Evolutionary conservation across 2,888 invertebrate species (phyloP), one percentile per base, ranked within the genome.

Genomic region (Lepidochrysops patricia): DNA sequence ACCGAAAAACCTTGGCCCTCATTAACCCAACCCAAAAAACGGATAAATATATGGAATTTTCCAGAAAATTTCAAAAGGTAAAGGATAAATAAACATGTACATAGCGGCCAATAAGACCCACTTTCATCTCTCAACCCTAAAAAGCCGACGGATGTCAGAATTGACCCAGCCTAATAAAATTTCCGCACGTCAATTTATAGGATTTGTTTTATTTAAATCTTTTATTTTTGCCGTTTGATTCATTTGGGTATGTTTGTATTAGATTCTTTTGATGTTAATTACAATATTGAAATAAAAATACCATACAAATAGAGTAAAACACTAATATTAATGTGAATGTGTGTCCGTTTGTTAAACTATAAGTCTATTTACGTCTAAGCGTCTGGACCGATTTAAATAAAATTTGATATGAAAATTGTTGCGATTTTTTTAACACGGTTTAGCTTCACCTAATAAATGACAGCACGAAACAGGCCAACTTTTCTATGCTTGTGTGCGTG

Each of bases 101-200:
- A 23, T 34, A 58, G 57, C 26, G 12, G 37, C 27, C 27, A 52
- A 52, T 27, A 27, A 15, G 15, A 27, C 27, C 26, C 50, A 50
- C 58, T 58, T 58, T 58, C 50, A 56, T 60, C 60, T 52, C 34
- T 69, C 71, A 70, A 66, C 70, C 68, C 64, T 62, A 64, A 68
- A 60, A 71, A 69, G 64, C 63, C 62, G 62, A 63, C 68, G 70
- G 72, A 74, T 73, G 71, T 73, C 70, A 71, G 72, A 74, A 74
- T 73, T 73, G 74, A 76, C 74, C 76, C 71, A 58, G 50, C 43
- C 65, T 77, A 76, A 79, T 77, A 70, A 73, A 78, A 79, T 78
- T 76, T 77, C 69, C 71, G 61, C 58, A 43, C 43, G 23, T 57
- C 57, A 62, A 43, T 43, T 43, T 43, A 43, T 19, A 43, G 19